phyloP scores from a whole-genome alignment of 2,888 invertebrate genomes.

The Blastobasis lacticolella region DNA sequence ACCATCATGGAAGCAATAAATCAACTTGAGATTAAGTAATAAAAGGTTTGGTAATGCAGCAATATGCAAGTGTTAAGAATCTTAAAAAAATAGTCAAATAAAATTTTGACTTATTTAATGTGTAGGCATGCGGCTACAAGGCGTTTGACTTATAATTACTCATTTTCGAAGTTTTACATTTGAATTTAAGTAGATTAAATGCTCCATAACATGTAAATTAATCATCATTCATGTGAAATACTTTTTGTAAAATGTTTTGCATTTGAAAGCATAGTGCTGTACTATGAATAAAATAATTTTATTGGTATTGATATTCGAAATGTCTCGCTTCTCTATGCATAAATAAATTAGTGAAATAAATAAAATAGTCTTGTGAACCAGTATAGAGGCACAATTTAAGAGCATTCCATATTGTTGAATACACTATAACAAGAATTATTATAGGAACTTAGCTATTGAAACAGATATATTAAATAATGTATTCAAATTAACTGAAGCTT shows the following conservation, averaged over 20 bases:
- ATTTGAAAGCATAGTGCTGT: too few species aligned
- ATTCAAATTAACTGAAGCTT: constrained; percentile 42
- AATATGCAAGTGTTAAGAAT: constrained; percentile 22
- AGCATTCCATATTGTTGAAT: constrained; percentile 58
- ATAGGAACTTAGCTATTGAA: constrained; percentile 10
- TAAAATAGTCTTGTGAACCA: constrained; percentile 19
- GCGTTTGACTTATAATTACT: constrained; percentile 8
- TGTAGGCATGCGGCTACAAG: constrained; percentile 24
- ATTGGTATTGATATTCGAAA: constrained; percentile 25
- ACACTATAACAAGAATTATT: constrained; percentile 23
- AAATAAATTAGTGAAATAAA: constrained; percentile 2
- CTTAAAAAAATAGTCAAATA: constrained; percentile 1
- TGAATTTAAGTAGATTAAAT: constrained; percentile 3
- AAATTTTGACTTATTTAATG: constrained; percentile 4
- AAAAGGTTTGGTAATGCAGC: constrained; percentile 27
- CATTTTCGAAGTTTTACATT: constrained; percentile 5
- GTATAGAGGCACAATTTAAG: constrained; percentile 36
- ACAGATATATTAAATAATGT: constrained; percentile 34
- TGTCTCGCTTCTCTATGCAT: constrained; percentile 30
- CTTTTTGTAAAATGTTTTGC: too few species aligned
- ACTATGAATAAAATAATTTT: too few species aligned
- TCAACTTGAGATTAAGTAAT: constrained; percentile 24
- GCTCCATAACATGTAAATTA: constrained; percentile 5
- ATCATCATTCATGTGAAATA: constrained; percentile 9
- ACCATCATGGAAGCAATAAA: constrained; percentile 42